These are phyloP conservation scores for Anhinga anhinga DNA, from an alignment of 2,113 vertebrate species.

Conservation along the genomic window DNA sequence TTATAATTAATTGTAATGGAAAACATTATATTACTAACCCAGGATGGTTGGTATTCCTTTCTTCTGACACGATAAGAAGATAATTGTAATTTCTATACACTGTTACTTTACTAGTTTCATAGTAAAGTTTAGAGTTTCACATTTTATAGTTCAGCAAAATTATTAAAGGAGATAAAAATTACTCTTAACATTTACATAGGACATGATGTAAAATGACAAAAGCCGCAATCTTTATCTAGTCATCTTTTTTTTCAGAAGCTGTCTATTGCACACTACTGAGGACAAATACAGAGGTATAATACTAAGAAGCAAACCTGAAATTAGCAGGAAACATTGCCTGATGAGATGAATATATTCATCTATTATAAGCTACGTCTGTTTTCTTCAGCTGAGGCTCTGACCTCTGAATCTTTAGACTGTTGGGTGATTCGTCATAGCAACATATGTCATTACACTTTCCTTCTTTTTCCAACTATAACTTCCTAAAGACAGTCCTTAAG, in stretches of 20 bases:
- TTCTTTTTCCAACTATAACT: not conserved
- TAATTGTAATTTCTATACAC: not conserved
- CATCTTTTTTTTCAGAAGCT: not conserved
- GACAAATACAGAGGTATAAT: not conserved
- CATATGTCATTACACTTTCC: not conserved
- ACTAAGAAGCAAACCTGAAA: not conserved
- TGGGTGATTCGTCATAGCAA: rapidly evolving
- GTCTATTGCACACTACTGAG: not conserved
- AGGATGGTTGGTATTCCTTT: not conserved
- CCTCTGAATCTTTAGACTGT: not conserved
- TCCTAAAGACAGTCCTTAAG: not conserved
- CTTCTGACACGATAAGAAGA: not conserved
- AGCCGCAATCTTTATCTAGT: not conserved
- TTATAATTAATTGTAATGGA: not conserved
- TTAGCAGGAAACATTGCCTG: not conserved
- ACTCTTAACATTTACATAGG: not conserved
- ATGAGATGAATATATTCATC: not conserved
- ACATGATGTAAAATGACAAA: not conserved
- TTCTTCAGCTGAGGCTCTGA: not conserved
- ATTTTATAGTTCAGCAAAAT: not conserved
- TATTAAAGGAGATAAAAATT: not conserved
- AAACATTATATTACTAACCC: not conserved
- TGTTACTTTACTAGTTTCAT: not conserved
- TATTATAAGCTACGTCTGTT: not conserved
- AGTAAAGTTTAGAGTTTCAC: not conserved